phyloP scores from a whole-genome alignment of 2,113 vertebrate species.

The Bujurquina vittata region DNA sequence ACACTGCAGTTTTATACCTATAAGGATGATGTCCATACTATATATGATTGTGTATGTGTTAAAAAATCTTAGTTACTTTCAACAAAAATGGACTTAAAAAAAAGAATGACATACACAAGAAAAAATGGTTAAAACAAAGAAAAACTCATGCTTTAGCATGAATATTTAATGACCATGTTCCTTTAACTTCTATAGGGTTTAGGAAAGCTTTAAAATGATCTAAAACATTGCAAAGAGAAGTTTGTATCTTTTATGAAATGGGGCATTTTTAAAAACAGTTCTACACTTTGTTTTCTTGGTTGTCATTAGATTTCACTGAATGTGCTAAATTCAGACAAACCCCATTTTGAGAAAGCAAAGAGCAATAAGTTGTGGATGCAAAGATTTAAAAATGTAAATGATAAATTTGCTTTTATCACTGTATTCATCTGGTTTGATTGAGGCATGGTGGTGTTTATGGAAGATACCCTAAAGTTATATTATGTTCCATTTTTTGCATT shows the following conservation, averaged over 20 bases:
- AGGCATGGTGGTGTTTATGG: background rate
- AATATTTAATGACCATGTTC: background rate
- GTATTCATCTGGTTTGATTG: background rate
- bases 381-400: background rate
- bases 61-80: background rate
- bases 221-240: background rate
- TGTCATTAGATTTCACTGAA: background rate
- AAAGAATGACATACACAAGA: background rate
- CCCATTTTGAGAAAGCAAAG: background rate
- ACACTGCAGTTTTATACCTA: conserved; percentile 59
- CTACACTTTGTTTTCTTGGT: background rate
- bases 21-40: conserved; percentile 22
- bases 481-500: no score
- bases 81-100: background rate
- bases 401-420: background rate
- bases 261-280: background rate
- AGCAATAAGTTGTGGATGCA: background rate
- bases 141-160: background rate
- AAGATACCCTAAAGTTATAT: background rate
- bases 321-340: background rate
- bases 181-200: background rate
- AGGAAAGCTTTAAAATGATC: background rate
- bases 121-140: background rate
- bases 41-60: background rate
- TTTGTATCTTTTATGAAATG: background rate